phyloP scores from a whole-genome alignment of 2,113 vertebrate species.

The Myotis yumanensis region DNA sequence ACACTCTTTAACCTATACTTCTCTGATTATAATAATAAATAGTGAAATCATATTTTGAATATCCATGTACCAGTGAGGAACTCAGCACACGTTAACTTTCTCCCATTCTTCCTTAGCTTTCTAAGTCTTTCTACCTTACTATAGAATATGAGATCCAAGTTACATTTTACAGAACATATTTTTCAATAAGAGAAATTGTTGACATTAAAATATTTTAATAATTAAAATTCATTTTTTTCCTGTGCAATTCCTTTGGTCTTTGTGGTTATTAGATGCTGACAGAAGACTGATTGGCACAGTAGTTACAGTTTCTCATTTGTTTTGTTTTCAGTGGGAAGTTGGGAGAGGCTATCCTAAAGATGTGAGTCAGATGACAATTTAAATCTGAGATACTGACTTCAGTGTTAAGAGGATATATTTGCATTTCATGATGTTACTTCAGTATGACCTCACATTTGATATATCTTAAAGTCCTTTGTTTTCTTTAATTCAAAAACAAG shows the following conservation, averaged over 20 bases:
- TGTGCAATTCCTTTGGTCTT: neutral
- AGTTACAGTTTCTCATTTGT: neutral
- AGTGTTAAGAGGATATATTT: conserved; percentile 1
- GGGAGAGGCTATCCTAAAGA: neutral
- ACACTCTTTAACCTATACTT: neutral
- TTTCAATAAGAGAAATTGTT: conserved; percentile 26
- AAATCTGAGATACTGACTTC: neutral
- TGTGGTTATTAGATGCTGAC: neutral
- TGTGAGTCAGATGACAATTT: neutral
- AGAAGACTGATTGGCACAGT: neutral
- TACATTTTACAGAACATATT: neutral
- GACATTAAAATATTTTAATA: conserved; percentile 28
- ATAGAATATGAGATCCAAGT: neutral
- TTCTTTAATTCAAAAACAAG: neutral
- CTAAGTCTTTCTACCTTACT: conserved; percentile 2
- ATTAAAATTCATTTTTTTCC: neutral
- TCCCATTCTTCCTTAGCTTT: neutral
- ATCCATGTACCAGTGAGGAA: neutral
- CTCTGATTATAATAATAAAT: neutral
- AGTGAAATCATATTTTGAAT: neutral
- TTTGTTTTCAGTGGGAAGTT: neutral
- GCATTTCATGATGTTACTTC: conserved; percentile 4
- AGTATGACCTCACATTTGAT: neutral
- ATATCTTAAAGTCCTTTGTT: neutral
- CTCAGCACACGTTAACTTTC: neutral